Conservation (phyloP, 1,140 invertebrate genomes). For the Adelges cooleyi region DNA sequence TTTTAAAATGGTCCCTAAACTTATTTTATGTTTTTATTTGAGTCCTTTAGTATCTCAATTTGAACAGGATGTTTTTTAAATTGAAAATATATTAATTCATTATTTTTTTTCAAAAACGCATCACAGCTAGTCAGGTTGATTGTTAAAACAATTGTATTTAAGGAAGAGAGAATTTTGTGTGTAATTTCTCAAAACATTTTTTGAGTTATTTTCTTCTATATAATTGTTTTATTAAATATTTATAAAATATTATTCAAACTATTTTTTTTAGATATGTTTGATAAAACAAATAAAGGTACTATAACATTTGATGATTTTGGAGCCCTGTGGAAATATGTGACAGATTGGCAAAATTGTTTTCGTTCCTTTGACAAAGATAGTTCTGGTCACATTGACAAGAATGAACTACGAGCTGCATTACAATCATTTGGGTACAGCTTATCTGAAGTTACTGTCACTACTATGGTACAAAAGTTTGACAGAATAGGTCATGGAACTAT, state of each 20-base stretch:
- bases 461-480: conserved; percentile 87
- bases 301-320: conserved; percentile 93
- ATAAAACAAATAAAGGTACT: conserved; percentile 75
- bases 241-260: background rate
- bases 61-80: no score
- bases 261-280: conserved; percentile 65
- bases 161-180: no score
- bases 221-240: no score
- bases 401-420: conserved; percentile 80
- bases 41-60: no score
- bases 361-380: conserved; percentile 86
- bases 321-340: conserved; percentile 93
- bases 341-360: conserved; percentile 96
- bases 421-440: conserved; percentile 86
- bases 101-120: no score
- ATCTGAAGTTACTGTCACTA: conserved; percentile 68
- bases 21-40: no score
- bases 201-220: no score
- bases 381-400: conserved; percentile 88
- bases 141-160: no score
- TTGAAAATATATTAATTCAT: no score
- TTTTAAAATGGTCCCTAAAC: no score
- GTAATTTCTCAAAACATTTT: no score
- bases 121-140: no score
- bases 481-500: conserved; percentile 74